Conservation (phyloP, 1,140 invertebrate genomes). For the Diprion similis region DNA sequence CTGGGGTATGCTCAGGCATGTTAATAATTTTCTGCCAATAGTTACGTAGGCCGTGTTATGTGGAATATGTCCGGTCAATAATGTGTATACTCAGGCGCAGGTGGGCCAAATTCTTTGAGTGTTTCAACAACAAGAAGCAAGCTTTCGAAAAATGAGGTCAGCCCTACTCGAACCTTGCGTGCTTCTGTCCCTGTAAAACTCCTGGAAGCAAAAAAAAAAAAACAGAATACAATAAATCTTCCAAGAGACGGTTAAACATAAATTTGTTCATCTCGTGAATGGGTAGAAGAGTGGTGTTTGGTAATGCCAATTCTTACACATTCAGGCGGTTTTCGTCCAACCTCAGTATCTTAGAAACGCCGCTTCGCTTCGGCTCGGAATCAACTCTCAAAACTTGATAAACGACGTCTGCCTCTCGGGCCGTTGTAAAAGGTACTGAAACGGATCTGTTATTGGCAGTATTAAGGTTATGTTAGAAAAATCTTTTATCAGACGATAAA, state of each 20-base stretch:
- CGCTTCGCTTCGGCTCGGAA: constrained; percentile 74
- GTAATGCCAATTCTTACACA: constrained; percentile 61
- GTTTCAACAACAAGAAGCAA: constrained; percentile 74
- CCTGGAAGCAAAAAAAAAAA: constrained; percentile 60
- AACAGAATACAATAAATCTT: constrained; percentile 26
- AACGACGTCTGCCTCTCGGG: constrained; percentile 72
- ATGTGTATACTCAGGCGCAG: constrained; percentile 44
- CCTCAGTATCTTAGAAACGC: constrained; percentile 69
- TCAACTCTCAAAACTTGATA: constrained; percentile 79
- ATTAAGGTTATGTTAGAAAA: constrained; percentile 18
- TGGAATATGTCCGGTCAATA: constrained; percentile 49
- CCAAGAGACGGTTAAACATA: background rate
- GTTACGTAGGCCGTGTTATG: background rate
- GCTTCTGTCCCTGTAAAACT: constrained; percentile 67
- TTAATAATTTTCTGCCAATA: constrained; percentile 38
- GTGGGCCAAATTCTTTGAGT: constrained; percentile 69
- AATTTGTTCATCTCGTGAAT: background rate
- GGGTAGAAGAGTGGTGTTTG: background rate
- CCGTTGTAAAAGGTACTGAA: constrained; percentile 69
- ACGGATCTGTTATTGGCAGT: constrained; percentile 45
- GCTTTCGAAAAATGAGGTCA: constrained; percentile 78
- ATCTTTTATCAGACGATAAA: constrained; percentile 35
- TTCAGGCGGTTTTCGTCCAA: constrained; percentile 66
- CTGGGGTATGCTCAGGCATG: constrained; percentile 82
- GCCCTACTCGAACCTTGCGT: constrained; percentile 71